A percentile compares a stretch with the other conserved stretches of the same genome.
These are phyloP conservation scores for Xiphophorus birchmanni DNA, from an alignment of 2,797 vertebrate genomes.

Conservation along the genomic window DNA sequence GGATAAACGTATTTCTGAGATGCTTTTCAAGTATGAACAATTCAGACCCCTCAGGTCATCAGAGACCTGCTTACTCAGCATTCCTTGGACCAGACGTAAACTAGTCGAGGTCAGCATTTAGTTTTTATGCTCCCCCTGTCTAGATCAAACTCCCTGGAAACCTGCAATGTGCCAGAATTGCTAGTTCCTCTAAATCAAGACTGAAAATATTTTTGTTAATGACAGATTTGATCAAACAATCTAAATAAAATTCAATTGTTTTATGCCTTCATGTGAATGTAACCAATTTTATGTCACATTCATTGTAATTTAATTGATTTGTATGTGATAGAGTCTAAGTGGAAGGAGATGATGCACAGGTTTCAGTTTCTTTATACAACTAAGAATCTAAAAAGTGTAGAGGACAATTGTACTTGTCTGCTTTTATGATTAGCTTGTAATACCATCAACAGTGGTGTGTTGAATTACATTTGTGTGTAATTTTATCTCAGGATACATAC, in stretches of 20 bases:
- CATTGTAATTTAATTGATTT: background rate
- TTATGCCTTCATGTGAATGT: no score
- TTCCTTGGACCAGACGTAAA: background rate
- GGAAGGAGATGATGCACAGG: background rate
- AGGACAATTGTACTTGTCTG: no score
- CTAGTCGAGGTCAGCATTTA: background rate
- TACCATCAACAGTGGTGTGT: background rate
- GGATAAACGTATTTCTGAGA: background rate
- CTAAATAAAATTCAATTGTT: background rate
- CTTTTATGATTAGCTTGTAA: no score
- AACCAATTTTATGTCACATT: background rate
- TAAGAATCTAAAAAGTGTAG: background rate
- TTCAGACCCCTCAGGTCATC: background rate
- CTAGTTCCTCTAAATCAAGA: background rate
- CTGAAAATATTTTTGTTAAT: background rate
- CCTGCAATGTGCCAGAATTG: no score
- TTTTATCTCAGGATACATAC: background rate
- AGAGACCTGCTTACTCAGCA: background rate
- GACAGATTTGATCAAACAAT: background rate
- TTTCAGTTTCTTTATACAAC: background rate
- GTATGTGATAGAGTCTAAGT: background rate
- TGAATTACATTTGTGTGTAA: background rate
- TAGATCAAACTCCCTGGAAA: background rate
- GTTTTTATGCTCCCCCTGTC: background rate
- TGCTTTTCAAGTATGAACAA: background rate